These are phyloP conservation scores for Artemia sinica DNA, from an alignment of 2,888 invertebrate genomes.

Conservation along the genomic window DNA sequence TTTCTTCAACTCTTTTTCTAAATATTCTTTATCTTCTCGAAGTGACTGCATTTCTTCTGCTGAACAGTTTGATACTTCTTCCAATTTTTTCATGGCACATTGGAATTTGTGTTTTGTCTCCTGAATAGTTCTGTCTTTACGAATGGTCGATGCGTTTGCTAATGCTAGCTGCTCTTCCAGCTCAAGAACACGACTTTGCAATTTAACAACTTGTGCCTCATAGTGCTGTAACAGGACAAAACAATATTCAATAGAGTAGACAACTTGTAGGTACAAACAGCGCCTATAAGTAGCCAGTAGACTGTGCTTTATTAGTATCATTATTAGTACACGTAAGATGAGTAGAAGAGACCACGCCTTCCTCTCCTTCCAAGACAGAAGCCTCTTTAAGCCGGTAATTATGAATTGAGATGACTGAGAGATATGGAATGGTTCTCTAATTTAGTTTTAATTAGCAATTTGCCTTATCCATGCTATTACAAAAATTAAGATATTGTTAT, in stretches of 20 bases:
- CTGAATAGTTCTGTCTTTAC: neutral
- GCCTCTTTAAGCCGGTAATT: too few relatives aligned
- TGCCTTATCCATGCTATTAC: too few relatives aligned
- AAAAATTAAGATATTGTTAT: too few relatives aligned
- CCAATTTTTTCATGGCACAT: neutral
- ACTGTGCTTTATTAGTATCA: too few relatives aligned
- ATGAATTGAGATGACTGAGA: too few relatives aligned
- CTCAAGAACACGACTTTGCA: conserved; percentile 1
- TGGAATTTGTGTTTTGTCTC: conserved; percentile 8
- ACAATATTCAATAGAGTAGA: neutral
- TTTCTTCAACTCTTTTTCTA: neutral
- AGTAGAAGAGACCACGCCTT: too few relatives aligned
- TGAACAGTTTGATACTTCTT: neutral
- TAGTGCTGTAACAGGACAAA: neutral
- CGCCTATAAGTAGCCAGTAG: too few relatives aligned
- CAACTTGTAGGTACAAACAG: neutral
- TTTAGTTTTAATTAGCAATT: too few relatives aligned
- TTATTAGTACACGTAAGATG: too few relatives aligned
- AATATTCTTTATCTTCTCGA: neutral
- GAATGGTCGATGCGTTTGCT: neutral
- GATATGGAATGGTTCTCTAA: too few relatives aligned
- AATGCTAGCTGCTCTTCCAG: neutral
- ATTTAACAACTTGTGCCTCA: neutral
- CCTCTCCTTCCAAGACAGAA: too few relatives aligned
- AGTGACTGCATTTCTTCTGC: neutral